Percentiles rank a stretch among this genome's conserved stretches.
Evolutionary conservation across 1,140 invertebrate genomes (phyloP).

Genomic region (Macrosteles quadrilineatus): DNA sequence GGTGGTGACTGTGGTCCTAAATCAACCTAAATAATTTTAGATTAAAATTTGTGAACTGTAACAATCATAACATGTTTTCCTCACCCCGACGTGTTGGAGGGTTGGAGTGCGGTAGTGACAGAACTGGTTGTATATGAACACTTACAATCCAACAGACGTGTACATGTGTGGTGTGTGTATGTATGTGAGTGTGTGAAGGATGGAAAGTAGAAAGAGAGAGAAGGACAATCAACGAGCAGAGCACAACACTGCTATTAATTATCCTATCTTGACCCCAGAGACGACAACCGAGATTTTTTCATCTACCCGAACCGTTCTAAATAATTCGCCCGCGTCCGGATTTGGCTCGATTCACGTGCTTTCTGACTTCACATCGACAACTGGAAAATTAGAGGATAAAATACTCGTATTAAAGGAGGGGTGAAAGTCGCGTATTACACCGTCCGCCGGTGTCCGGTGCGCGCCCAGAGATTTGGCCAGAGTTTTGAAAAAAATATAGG

Average conservation of each 20-base stretch:
- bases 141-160: no score
- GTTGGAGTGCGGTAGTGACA: no score
- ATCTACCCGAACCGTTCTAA: slow-evolving; percentile 11
- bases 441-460: background rate
- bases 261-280: slow-evolving; percentile 24
- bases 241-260: slow-evolving; percentile 18
- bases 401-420: slow-evolving; percentile 19
- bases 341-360: slow-evolving; percentile 19
- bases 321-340: slow-evolving; percentile 23
- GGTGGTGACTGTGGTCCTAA: no score
- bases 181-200: slow-evolving; percentile 28
- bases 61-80: no score
- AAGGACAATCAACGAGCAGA: background rate
- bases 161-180: no score
- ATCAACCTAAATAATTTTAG: no score
- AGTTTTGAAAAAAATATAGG: slow-evolving; percentile 24
- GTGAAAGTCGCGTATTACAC: background rate
- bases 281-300: slow-evolving; percentile 15
- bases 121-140: no score
- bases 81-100: no score
- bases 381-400: background rate
- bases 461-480: background rate
- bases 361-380: slow-evolving; percentile 22
- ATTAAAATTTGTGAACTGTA: no score
- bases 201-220: slow-evolving; percentile 13